Evolutionary conservation across 2,888 invertebrate genomes (phyloP).

Genomic region (Pammene fasciana): DNA sequence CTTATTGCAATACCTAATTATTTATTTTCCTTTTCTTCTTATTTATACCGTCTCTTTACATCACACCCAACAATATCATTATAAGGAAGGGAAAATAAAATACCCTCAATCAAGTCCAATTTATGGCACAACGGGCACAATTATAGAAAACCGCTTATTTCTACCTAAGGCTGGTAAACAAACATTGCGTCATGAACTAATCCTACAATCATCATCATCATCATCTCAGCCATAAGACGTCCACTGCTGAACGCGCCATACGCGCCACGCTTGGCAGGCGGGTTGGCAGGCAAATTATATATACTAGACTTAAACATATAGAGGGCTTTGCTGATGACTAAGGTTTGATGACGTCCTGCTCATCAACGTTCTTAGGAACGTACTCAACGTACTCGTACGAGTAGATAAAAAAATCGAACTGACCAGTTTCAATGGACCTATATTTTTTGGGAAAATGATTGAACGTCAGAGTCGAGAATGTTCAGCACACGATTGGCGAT

Average conservation of each 20-base stretch:
- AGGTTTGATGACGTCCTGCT: constrained; percentile 1
- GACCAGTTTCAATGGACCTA: neutral
- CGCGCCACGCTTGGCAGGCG: no score
- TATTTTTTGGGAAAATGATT: no score
- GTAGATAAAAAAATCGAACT: no score
- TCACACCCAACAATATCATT: neutral
- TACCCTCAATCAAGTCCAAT: constrained; percentile 20
- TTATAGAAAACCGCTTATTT: constrained; percentile 36
- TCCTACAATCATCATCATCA: no score
- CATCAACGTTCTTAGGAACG: constrained; percentile 1
- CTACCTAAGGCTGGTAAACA: constrained; percentile 24
- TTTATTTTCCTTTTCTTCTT: no score
- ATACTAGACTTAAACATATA: constrained; percentile 1
- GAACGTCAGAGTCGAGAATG: no score
- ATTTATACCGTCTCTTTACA: neutral
- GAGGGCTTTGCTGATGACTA: constrained; percentile 29
- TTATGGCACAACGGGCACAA: constrained; percentile 19
- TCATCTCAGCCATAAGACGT: no score
- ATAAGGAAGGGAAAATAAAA: constrained; percentile 14
- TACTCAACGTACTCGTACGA: neutral
- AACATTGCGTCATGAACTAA: constrained; percentile 29
- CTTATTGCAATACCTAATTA: no score
- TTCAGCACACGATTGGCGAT: no score
- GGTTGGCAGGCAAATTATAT: no score
- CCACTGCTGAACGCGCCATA: no score